Base-by-base conservation (phyloP, 2,888 invertebrate genomes). In the Lysandra coridon region DNA sequence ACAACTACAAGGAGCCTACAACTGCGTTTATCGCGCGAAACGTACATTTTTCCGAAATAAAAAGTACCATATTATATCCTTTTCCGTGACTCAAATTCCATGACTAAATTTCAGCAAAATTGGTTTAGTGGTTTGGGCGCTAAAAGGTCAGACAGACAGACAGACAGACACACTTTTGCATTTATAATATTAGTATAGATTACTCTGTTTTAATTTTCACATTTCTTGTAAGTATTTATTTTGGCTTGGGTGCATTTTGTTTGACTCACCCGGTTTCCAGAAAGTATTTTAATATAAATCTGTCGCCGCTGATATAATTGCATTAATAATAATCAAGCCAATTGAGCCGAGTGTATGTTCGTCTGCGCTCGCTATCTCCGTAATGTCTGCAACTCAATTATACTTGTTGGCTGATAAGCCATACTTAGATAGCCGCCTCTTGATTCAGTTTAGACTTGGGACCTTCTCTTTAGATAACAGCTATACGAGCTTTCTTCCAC, bases 331-430 rank as follows among this genome's bases (percentile, higher is more conserved):
- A 69, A 69, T 69, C 69, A 69, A 69, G 69, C 17, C 69, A 69
- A 69, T 33, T 30, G 10, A 64, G 23, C 10, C 1, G 14, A 33
- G 33, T 33, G 33, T 37, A 69, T 37, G 69, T 69, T 17, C 5
- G 69, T 69, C 69, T 69, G 69, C 69, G 14, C 69, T 33, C 69
- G 69, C 33, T 69, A 69, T 69, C 69, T 69, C 33, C 33, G 14
- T 69, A 69, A 69, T 69, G 69, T 69, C 33, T 69, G 69, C 37
- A 69, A 69, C 69, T 69, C 69, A 69, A 69, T 69, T 69, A 69
- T 69, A 69, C 69, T 69, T 69, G 69, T 69, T 37, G 4, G 69
- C 69, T 69, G 69, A 69, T 69, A 69, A 69, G 64, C 30, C 64
- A 30, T 37, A 69, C 69, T 37, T 33, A 69, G 33, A 69, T 69